Base-by-base conservation (phyloP, 1,140 invertebrate species). In the Cephus cinctus region DNA sequence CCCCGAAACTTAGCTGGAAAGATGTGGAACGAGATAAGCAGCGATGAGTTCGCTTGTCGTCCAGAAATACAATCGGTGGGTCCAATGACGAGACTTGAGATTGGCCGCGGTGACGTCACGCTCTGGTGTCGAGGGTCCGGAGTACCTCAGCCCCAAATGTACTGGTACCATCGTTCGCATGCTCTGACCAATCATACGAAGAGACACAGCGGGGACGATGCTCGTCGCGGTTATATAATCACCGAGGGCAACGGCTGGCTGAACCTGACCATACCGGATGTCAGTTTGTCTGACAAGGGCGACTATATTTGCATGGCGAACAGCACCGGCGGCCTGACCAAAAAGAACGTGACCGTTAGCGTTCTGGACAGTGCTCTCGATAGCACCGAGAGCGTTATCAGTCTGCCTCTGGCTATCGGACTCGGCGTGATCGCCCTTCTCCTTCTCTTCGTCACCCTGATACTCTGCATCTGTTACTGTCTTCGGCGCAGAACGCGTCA, bases 261-360 rank as follows among this genome's bases (percentile, higher is more conserved):
- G 49, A 87, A 94, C 74, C 71, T 92, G 21, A 91, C 89, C 1
- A 86, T 94, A 19, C 73, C 81, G 1, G 81, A 88, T 36, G 81
- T 89, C 0, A 78, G 78, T 5, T 75, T 77, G 12, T 82, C 86
- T 5, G 94, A 97, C 71, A 84, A 85, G 57, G 94, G 94, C 0
- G 85, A 90, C 39, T 97, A 96, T 67, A 81, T 84, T n/a, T 97
- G 94, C 59, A 80, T 88, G 4, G 92, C 91, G 0, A 86, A 86
- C 44, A 97, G 94, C 71, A 80, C 84, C 0, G 93, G 89, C 1
- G 94, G 94, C 0, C 81, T 85, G 5, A 86, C 88, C 25, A 87
- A 90, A 60, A 83, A 78, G 45, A 90, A 81, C 67, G 71, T 94
- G 0, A 85, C 83, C 0, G 67, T 94, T 14, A 66, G 77, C 5